Base-by-base conservation (phyloP, 2,113 vertebrate genomes). In the Anoplopoma fimbria region DNA sequence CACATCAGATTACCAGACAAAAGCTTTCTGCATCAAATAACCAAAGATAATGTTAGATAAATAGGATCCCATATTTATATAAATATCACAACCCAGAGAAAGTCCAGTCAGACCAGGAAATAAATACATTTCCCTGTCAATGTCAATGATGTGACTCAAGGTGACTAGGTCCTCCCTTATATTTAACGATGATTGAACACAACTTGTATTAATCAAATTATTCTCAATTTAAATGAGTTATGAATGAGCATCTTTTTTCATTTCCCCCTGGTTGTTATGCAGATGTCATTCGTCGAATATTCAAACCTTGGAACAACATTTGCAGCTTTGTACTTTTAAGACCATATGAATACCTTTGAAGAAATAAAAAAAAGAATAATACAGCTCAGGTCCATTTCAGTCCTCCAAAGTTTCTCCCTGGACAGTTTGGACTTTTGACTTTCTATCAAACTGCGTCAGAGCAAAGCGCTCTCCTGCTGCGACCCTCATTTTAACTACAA, bases 401-500 rank as follows among this genome's bases (percentile, higher is more conserved):
- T 6, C 8, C 40, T 63, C 38, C 57, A 60, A 68, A 53, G 55
- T 69, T 71, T 72, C 27, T 60, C 72, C 71, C 69, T 51, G 55
- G 63, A 84, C 70, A 71, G 4, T 61, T 21, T 63, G 60, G 77
- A 64, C 29, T 75, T 81, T 68, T 83, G 76, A 49, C 73, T 77
- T 57, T 78, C 58, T 74, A 69, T 84, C 69, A 79, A 85, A 71
- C 53, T 62, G 60, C 3, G 0, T 40, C 42, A 47, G 34, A 61
- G 68, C 70, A 51, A 70, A 69, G 70, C n/a, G 6, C 4, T 55
- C 13, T 19, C 65, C 65, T 70, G 65, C 79, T 70, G 73, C 19
- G 33, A 75, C 79, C 83, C 78, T 87, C 76, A 91, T 86, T 86
- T 88, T 53, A 78, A 67, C 83, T 79, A 72, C 83, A 88, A 83